A percentile compares a stretch with the other conserved stretches of the same genome.
These are phyloP conservation scores for Mamestra configurata DNA, from an alignment of 1,140 invertebrate genomes.

Conservation along the genomic window DNA sequence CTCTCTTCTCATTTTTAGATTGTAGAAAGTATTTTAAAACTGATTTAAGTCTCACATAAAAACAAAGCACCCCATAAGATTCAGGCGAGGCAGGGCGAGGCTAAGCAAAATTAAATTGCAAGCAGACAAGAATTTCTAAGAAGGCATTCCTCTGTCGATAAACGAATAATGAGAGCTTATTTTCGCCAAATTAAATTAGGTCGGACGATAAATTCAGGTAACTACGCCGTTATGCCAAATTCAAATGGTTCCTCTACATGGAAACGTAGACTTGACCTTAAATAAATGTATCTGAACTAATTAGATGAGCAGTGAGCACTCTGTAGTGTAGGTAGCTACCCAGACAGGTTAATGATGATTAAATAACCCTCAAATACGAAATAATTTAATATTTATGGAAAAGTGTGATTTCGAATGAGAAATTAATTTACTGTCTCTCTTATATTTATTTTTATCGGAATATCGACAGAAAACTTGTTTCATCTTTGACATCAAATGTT, in stretches of 20 bases:
- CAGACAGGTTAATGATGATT: slow-evolving; percentile 11
- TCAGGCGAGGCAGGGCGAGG: slow-evolving; percentile 7
- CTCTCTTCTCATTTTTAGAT: neutral
- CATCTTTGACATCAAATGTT: too few species aligned
- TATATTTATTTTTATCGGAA: too few species aligned
- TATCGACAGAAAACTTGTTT: too few species aligned
- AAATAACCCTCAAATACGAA: neutral
- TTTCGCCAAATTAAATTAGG: slow-evolving; percentile 48
- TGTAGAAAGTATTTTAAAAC: slow-evolving; percentile 9
- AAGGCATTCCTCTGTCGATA: slow-evolving; percentile 45
- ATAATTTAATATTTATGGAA: neutral
- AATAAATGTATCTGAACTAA: slow-evolving; percentile 5
- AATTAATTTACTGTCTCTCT: too few species aligned
- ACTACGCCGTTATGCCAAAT: slow-evolving; percentile 48
- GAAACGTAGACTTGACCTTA: slow-evolving; percentile 14
- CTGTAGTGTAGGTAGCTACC: neutral
- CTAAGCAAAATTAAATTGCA: slow-evolving; percentile 42
- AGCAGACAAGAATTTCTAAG: slow-evolving; percentile 35
- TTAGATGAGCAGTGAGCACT: neutral
- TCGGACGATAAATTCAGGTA: slow-evolving; percentile 45
- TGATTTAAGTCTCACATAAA: slow-evolving; percentile 9
- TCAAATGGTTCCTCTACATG: slow-evolving; percentile 43
- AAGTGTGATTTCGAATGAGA: too few species aligned
- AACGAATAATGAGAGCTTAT: slow-evolving; percentile 47
- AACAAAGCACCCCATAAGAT: slow-evolving; percentile 29